Conservation (phyloP, 2,888 invertebrate species). For the Luperina nickerlii region DNA sequence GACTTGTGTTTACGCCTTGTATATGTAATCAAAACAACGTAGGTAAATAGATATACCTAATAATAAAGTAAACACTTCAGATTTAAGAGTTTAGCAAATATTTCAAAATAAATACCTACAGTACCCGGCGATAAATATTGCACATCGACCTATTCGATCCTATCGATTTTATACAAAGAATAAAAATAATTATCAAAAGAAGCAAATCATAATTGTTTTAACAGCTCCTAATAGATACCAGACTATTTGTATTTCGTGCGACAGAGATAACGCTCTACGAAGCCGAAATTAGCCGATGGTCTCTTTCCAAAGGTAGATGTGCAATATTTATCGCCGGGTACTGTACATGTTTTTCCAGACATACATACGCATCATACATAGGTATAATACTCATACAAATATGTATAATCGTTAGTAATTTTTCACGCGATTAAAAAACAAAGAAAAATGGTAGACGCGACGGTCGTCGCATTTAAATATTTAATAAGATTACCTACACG, state of each 20-base stretch:
- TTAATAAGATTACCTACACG: conserved; percentile 44
- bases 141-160: too few species aligned
- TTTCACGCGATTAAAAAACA: conserved; percentile 26
- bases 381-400: background rate
- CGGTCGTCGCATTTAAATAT: conserved; percentile 50
- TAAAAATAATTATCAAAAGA: too few species aligned
- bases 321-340: too few species aligned
- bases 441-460: conserved; percentile 12
- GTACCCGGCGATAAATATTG: too few species aligned
- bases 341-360: background rate
- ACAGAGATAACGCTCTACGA: too few species aligned
- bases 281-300: too few species aligned
- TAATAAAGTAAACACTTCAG: conserved; percentile 26
- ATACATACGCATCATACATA: background rate
- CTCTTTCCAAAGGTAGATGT: too few species aligned
- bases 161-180: too few species aligned
- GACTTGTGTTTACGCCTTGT: background rate
- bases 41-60: conserved; percentile 21
- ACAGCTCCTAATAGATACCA: too few species aligned
- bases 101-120: conserved; percentile 9
- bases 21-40: background rate
- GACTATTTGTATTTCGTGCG: too few species aligned
- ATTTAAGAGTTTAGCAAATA: conserved; percentile 6
- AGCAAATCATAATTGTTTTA: too few species aligned
- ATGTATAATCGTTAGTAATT: conserved; percentile 3